Evolutionary conservation across 2,888 invertebrate genomes (phyloP).

Genomic region (Aspidiotus destructor): DNA sequence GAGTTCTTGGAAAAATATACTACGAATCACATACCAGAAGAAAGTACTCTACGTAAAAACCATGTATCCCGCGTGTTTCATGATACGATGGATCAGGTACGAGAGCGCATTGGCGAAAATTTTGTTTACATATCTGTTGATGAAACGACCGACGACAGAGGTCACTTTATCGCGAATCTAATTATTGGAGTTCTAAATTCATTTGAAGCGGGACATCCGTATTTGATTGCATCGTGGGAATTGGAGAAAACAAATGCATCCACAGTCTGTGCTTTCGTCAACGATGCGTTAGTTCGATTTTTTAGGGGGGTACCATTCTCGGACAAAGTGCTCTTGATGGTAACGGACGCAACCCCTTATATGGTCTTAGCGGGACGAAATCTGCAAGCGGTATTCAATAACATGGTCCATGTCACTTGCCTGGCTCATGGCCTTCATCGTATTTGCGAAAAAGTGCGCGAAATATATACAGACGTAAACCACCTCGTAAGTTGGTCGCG

Average conservation of each 20-base stretch:
- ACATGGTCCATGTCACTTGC: background rate
- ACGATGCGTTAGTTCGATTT: background rate
- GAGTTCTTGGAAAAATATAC: background rate
- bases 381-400: background rate
- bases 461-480: background rate
- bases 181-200: background rate
- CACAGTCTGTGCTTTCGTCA: background rate
- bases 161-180: background rate
- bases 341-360: background rate
- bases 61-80: background rate
- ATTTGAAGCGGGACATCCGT: background rate
- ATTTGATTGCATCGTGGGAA: background rate
- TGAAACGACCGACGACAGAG: background rate
- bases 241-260: background rate
- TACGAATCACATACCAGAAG: background rate
- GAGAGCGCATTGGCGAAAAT: background rate
- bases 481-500: too few species aligned
- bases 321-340: background rate
- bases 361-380: background rate
- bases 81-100: background rate
- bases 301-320: background rate
- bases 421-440: background rate
- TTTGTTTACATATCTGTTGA: background rate
- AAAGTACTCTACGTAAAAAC: background rate
- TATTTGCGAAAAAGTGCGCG: background rate